Percentiles rank a stretch among this genome's conserved stretches.
Conservation (phyloP, 1,140 invertebrate species). For the Trichomalopsis sarcophagae region DNA sequence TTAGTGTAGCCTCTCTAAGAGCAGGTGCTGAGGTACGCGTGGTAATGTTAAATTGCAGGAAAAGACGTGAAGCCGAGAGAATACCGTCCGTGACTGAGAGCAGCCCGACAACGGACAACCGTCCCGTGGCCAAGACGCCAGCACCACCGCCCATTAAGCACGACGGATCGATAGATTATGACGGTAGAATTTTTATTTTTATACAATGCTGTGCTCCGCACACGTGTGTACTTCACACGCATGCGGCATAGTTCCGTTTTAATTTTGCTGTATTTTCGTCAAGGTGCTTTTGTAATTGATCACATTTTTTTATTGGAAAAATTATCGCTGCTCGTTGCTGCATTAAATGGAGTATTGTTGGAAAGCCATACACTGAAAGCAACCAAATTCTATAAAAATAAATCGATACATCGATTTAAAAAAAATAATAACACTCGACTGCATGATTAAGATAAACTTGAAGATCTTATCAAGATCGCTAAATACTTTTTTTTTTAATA, state of each 20-base stretch:
- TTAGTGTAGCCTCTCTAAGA: background rate
- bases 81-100: constrained; percentile 55
- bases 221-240: too few relatives aligned
- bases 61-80: constrained; percentile 63
- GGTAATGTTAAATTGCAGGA: constrained; percentile 56
- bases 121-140: constrained; percentile 58
- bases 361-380: too few relatives aligned
- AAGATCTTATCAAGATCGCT: too few relatives aligned
- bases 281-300: background rate
- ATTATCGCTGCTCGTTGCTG: background rate
- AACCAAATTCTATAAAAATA: too few relatives aligned
- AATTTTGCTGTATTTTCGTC: background rate
- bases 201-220: background rate
- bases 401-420: too few relatives aligned
- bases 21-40: background rate
- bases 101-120: constrained; percentile 55
- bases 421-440: too few relatives aligned
- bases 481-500: too few relatives aligned
- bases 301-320: background rate
- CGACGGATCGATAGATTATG: constrained; percentile 82
- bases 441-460: too few relatives aligned
- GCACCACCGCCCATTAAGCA: constrained; percentile 75
- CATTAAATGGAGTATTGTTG: background rate
- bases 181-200: constrained; percentile 73
- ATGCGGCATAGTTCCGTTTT: background rate